Conservation (phyloP, 2,797 vertebrate genomes). For the Lutjanus campechanus region DNA sequence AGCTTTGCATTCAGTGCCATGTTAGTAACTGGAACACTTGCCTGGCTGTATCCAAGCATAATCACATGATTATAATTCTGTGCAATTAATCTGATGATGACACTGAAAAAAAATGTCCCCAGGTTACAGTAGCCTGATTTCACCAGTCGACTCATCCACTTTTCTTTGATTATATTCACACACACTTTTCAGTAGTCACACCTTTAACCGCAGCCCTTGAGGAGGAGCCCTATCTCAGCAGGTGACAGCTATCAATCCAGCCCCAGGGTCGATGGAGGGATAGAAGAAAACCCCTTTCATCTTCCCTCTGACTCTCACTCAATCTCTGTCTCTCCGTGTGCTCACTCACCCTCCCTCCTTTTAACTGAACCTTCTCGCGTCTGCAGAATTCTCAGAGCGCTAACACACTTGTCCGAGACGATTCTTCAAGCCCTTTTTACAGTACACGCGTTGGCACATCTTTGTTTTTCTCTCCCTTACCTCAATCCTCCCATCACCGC, state of each 20-base stretch:
- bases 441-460: background rate
- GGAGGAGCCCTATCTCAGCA: slow-evolving; percentile 52
- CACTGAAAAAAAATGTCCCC: slow-evolving; percentile 14
- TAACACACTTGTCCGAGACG: slow-evolving; percentile 38
- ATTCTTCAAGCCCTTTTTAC: slow-evolving; percentile 42
- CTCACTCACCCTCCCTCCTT: slow-evolving; percentile 13
- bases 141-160: slow-evolving; percentile 7
- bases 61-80: slow-evolving; percentile 36
- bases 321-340: slow-evolving; percentile 18
- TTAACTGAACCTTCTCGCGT: slow-evolving; percentile 32
- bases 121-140: slow-evolving; percentile 43
- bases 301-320: slow-evolving; percentile 52
- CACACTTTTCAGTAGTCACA: slow-evolving; percentile 39
- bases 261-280: slow-evolving; percentile 42
- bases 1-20: slow-evolving; percentile 19
- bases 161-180: slow-evolving; percentile 49
- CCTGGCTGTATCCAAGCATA: slow-evolving; percentile 16
- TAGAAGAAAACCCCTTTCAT: slow-evolving; percentile 62
- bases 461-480: slow-evolving; percentile 35
- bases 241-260: slow-evolving; percentile 71
- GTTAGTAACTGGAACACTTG: slow-evolving; percentile 19
- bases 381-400: slow-evolving; percentile 29
- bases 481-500: slow-evolving; percentile 12
- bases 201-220: slow-evolving; percentile 42
- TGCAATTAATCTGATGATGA: slow-evolving; percentile 45